Conservation (phyloP, 2,888 invertebrate genomes). For the Branchipolynoe longqiensis region DNA sequence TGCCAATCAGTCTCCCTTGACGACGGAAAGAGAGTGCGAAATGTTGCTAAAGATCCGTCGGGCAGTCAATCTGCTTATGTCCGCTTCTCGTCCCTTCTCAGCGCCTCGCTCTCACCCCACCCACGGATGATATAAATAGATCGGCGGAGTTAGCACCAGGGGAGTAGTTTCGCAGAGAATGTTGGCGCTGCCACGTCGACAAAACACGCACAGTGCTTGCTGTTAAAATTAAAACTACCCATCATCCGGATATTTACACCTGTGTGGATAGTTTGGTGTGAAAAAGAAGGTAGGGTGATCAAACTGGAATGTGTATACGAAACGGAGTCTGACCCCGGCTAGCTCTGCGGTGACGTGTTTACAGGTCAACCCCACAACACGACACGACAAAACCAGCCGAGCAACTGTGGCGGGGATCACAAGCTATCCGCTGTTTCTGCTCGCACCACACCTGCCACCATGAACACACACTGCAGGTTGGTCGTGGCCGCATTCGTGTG, state of each 20-base stretch:
- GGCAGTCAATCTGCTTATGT: neutral
- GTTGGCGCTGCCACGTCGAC: conserved; percentile 5
- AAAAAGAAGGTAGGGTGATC: too few species aligned
- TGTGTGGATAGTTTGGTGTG: neutral
- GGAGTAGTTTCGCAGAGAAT: neutral
- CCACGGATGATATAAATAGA: neutral
- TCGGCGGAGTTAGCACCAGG: neutral
- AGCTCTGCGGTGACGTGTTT: conserved; percentile 9
- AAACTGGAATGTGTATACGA: neutral
- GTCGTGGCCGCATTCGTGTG: neutral
- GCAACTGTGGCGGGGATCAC: neutral
- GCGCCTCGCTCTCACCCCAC: conserved; percentile 15
- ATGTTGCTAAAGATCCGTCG: neutral
- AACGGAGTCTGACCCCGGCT: conserved; percentile 19
- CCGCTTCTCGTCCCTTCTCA: neutral
- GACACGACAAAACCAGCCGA: neutral
- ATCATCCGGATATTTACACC: neutral
- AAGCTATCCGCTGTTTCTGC: conserved; percentile 4
- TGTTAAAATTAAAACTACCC: neutral
- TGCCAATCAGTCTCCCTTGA: neutral
- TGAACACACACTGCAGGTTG: neutral
- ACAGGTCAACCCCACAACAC: conserved; percentile 14
- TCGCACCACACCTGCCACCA: conserved; percentile 18
- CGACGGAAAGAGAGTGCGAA: neutral
- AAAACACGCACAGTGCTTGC: neutral